These are phyloP conservation scores for Odocoileus virginianus DNA, from an alignment of 2,113 vertebrate genomes.

Conservation along the genomic window DNA sequence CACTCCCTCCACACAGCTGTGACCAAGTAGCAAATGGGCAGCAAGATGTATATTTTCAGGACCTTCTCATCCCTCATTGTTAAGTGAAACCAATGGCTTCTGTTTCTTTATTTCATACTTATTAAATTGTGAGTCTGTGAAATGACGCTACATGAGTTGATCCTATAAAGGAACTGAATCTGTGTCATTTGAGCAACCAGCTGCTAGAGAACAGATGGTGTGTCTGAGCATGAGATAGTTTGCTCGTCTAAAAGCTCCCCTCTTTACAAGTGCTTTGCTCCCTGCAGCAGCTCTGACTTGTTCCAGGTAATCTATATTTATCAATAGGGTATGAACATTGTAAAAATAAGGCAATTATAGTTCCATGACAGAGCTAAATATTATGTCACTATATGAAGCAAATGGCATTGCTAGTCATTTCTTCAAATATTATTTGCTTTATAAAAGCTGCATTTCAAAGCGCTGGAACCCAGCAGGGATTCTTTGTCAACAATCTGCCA, in stretches of 20 bases:
- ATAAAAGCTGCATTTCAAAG: constrained; percentile 71
- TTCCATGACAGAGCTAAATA: constrained; percentile 80
- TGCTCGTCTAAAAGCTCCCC: not conserved
- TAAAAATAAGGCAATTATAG: constrained; percentile 79
- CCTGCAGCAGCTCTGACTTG: constrained; percentile 58
- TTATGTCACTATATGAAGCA: constrained; percentile 80
- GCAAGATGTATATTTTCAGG: not conserved
- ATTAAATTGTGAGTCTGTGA: not conserved
- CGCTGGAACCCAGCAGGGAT: constrained; percentile 71
- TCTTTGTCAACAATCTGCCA: constrained; percentile 77
- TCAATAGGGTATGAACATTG: constrained; percentile 72
- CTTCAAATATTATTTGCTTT: constrained; percentile 71
- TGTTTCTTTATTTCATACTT: not conserved
- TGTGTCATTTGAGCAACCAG: not conserved
- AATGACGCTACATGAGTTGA: not conserved
- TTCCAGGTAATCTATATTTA: constrained; percentile 73
- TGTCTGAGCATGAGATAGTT: not conserved
- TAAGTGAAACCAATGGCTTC: not conserved
- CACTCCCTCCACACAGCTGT: not conserved
- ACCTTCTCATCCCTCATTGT: not conserved
- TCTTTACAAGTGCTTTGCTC: constrained; percentile 36
- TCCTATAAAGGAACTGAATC: not conserved
- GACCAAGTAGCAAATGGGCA: not conserved
- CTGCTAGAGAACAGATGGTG: not conserved
- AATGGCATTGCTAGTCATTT: constrained; percentile 74